Evolutionary conservation across 1,140 invertebrate genomes (phyloP).

Genomic region (Plutomurus gul): DNA sequence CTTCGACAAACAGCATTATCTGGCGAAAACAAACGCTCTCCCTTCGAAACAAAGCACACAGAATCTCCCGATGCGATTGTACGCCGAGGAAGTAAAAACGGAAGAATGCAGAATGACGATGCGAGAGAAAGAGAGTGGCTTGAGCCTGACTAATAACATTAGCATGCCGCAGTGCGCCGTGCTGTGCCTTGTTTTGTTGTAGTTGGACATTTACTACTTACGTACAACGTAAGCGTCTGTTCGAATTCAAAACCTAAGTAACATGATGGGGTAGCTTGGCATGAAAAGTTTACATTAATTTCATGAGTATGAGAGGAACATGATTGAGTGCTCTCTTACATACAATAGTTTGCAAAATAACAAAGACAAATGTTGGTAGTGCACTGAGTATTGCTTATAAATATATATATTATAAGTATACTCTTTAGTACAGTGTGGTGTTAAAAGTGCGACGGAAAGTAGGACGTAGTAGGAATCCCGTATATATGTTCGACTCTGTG

Average conservation of each 20-base stretch:
- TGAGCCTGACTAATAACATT: neutral
- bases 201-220: neutral
- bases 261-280: neutral
- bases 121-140: neutral
- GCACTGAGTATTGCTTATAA: too few relatives aligned
- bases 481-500: too few relatives aligned
- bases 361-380: conserved; percentile 7
- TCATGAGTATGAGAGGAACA: neutral
- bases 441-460: too few relatives aligned
- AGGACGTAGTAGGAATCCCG: too few relatives aligned
- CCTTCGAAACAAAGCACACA: too few relatives aligned
- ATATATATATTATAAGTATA: too few relatives aligned
- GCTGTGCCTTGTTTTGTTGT: neutral
- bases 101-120: too few relatives aligned
- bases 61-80: too few relatives aligned
- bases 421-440: too few relatives aligned
- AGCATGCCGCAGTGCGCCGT: conserved; percentile 3
- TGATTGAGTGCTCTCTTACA: conserved; percentile 6
- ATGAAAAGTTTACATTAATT: conserved; percentile 12
- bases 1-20: too few relatives aligned
- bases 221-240: neutral
- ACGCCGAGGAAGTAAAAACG: neutral
- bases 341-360: neutral
- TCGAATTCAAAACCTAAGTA: neutral
- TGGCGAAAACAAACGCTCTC: too few relatives aligned